These are phyloP conservation scores for Lucilia cuprina DNA, from an alignment of 1,140 invertebrate species.

Conservation along the genomic window DNA sequence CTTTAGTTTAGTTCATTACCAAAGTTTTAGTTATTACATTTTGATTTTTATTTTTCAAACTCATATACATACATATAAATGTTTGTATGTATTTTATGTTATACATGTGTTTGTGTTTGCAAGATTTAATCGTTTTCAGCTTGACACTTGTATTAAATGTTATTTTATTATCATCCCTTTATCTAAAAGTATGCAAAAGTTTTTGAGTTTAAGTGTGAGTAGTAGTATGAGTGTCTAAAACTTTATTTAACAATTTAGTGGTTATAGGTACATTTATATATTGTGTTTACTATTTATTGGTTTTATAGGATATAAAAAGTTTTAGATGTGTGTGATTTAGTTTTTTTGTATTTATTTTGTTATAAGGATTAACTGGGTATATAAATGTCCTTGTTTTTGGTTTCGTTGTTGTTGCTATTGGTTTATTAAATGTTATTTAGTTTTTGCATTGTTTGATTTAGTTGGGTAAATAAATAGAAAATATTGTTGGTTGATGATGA, in stretches of 20 bases:
- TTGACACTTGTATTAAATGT: constrained; percentile 32
- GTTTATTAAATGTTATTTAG: background rate
- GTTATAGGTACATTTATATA: background rate
- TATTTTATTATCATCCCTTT: background rate
- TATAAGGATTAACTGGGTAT: background rate
- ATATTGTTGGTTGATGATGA: background rate
- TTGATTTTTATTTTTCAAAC: background rate
- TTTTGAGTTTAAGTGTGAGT: background rate
- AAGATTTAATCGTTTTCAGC: constrained; percentile 16
- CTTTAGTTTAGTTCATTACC: constrained; percentile 32
- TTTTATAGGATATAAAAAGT: background rate
- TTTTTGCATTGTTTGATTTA: background rate
- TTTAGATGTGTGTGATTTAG: background rate
- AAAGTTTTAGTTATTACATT: constrained; percentile 21
- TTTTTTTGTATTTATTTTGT: background rate
- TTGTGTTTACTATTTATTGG: background rate
- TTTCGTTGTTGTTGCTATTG: background rate
- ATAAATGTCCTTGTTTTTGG: background rate
- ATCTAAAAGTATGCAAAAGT: background rate
- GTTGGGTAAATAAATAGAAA: background rate
- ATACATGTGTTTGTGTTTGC: background rate
- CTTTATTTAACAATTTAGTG: background rate
- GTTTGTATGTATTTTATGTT: background rate
- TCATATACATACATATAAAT: background rate
- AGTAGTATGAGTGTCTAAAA: background rate